These are phyloP conservation scores for Meda fulgida DNA, from an alignment of 2,797 vertebrate genomes.

Conservation along the genomic window DNA sequence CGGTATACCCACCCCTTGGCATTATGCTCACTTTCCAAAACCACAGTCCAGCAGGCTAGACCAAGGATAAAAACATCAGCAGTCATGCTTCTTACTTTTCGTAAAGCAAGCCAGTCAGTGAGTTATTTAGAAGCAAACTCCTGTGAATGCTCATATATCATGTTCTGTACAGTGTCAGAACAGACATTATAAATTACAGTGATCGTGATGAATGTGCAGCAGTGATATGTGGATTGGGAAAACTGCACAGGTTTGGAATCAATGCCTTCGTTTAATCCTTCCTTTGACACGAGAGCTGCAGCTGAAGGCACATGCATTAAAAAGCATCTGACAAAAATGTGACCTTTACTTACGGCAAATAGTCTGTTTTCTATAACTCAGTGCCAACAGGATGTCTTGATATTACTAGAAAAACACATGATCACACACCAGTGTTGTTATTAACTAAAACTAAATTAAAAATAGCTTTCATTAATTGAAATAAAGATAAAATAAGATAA, in stretches of 20 bases:
- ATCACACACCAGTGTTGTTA: not conserved
- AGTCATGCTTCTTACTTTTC: conserved; percentile 14
- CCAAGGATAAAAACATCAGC: conserved; percentile 9
- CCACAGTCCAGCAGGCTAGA: conserved; percentile 8
- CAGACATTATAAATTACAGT: conserved; percentile 23
- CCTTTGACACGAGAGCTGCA: conserved; percentile 13
- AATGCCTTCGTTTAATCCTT: conserved; percentile 17
- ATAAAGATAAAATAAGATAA: not conserved
- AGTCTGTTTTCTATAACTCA: not conserved
- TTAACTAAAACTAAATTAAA: not conserved
- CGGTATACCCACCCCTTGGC: conserved; percentile 4
- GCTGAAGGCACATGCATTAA: conserved; percentile 7
- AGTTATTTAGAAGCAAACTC: conserved; percentile 6
- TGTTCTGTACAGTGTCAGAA: conserved; percentile 31
- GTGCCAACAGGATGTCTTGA: not conserved
- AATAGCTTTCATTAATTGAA: not conserved
- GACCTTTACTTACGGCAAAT: conserved; percentile 11
- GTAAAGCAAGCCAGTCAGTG: not conserved
- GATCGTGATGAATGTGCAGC: conserved; percentile 21
- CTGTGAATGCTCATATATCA: conserved; percentile 14
- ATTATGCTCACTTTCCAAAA: conserved; percentile 40
- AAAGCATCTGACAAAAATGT: conserved; percentile 35
- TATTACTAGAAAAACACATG: conserved; percentile 22
- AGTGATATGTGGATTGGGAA: conserved; percentile 22
- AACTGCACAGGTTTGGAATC: conserved; percentile 2